Evolutionary conservation across 2,888 invertebrate species (phyloP).

Genomic region (Strigamia maritima): DNA sequence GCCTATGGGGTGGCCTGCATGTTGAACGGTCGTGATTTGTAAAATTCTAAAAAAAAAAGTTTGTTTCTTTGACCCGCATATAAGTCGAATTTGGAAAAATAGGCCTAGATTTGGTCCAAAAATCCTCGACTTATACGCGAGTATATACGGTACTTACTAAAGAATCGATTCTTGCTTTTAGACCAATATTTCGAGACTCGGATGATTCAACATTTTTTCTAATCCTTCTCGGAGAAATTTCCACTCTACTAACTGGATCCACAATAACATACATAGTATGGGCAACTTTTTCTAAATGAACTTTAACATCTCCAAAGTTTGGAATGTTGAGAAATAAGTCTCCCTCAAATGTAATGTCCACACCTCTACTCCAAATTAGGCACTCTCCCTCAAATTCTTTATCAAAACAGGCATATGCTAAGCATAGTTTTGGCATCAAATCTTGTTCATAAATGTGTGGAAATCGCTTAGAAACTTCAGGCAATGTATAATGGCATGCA

Average conservation of each 20-base stretch:
- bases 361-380: conserved; percentile 49
- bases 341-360: conserved; percentile 48
- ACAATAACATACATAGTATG: conserved; percentile 52
- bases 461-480: conserved; percentile 63
- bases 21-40: too few relatives aligned
- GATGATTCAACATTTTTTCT: conserved; percentile 60
- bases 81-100: too few relatives aligned
- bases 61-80: too few relatives aligned
- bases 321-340: conserved; percentile 54
- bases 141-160: too few relatives aligned
- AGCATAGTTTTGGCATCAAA: conserved; percentile 31
- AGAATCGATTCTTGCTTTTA: too few relatives aligned
- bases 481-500: conserved; percentile 68
- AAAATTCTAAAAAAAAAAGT: too few relatives aligned
- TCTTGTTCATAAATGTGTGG: conserved; percentile 56
- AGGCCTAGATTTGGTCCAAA: too few relatives aligned
- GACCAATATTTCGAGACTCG: not conserved
- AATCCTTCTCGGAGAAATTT: conserved; percentile 77
- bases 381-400: conserved; percentile 35
- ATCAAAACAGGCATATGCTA: conserved; percentile 38
- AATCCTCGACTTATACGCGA: too few relatives aligned
- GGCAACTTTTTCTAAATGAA: conserved; percentile 52
- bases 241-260: conserved; percentile 63
- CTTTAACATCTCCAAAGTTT: conserved; percentile 52
- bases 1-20: too few relatives aligned